Base-by-base conservation (phyloP, 2,888 invertebrate species). In the Palloptera scutellata region DNA sequence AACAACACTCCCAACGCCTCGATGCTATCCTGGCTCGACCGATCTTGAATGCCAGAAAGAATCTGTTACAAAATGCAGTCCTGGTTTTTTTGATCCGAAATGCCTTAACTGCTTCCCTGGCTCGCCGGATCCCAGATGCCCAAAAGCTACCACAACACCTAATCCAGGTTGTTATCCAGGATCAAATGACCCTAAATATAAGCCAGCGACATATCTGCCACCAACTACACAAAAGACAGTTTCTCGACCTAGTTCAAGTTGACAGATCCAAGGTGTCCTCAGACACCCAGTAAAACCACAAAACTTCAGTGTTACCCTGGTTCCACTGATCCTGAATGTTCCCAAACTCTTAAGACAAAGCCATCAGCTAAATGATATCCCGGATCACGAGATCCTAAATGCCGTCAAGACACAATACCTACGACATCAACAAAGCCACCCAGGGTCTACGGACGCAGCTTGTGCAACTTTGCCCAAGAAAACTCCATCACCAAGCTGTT, bases 101-200 rank as follows among this genome's bases (percentile, higher is more conserved):
- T 72, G 72, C 59, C 58, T 15, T 63, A 53, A 15, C 12, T 87
- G 72, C 85, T 87, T 70, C 69, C 85, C 85, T 3, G 84, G 85
- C 3, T 86, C 81, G 1, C 75, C 76, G 13, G 86, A 87, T 74
- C 84, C 85, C 0, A 76, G 85, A 30, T 81, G 81, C 15, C 78
- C 78, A 6, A 74, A 76, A 40, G 72, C 72, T 0, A 59, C 70
- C 55, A 73, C 77, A 17, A 72, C 77, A 1, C 52, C 61, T 13
- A 68, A 52, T 30, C 72, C 74, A 4, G 72, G 70, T 1, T 79
- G 86, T 48, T 86, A 76, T 66, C 85, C 86, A 1, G 76, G 77
- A 0, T 81, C 81, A 64, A 74, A 70, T 57, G 82, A 80, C 0
- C 76, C 81, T 12, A 81, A 78, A 52, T 75, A 73, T 2, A 73